Base-by-base conservation (phyloP, 2,888 invertebrate species). In the Erpobdella octoculata region DNA sequence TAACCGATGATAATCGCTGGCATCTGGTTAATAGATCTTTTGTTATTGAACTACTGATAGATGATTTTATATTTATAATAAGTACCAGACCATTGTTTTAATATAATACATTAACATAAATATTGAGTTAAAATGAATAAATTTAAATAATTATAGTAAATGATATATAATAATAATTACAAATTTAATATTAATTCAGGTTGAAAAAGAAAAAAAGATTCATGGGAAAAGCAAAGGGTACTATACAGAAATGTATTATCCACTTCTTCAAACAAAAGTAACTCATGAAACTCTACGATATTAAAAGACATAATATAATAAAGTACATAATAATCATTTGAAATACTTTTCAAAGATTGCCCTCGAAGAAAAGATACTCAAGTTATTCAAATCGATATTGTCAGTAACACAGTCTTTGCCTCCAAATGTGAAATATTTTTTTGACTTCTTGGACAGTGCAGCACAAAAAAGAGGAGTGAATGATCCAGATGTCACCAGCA, bases 361-460 rank as follows among this genome's bases (percentile, higher is more conserved):
- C 35, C 91, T 98, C 75, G 95, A 97, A 84, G 95, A 96, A 84
- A 98, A 95, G 84, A 93, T 98, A 53, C 96, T 97, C 81, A 96
- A 96, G 85, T 94, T 98, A 84, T 91, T 98, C 83, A 89, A 90
- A 78, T 93, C 93, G 15, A 92, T 96, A 80, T 86, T 97, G 73
- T 92, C 77, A 33, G 80, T 78, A 25, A 77, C 75, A 38, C 74
- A 76, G 73, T 75, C 78, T 72, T 86, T 98, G 81, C 98, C 98
- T 73, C 88, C 95, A 78, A 96, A 96, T 79, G 94, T 98, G 80
- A 98, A 99, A 85, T 98, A 97, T 83, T 94, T 98, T 93, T 98
- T 98, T 85, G 98, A 98, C 86, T 98, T 98, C 85, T 88, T 98
- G 80, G 98, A 99, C 85, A 94, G 96, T 84, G 95, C 97, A 85